phyloP scores from a whole-genome alignment of 2,888 invertebrate species.

The Sylvicola fuscatus region DNA sequence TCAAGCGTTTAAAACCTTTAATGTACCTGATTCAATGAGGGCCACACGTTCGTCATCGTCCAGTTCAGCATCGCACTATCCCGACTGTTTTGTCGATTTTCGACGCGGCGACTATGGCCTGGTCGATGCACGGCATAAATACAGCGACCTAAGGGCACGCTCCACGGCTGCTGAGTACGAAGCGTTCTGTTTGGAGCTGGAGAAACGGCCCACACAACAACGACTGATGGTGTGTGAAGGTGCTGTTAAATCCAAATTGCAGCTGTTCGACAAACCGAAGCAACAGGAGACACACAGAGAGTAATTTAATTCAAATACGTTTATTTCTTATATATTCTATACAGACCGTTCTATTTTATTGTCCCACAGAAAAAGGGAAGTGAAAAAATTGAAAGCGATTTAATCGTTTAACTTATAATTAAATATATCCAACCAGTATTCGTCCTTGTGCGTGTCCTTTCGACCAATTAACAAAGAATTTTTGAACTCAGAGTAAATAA shows the following conservation, averaged over 20 bases:
- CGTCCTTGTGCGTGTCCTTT: too few species aligned
- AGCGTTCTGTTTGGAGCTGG: constrained; percentile 23
- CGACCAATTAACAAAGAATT: too few species aligned
- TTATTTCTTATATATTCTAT: too few species aligned
- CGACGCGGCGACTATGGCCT: constrained; percentile 5
- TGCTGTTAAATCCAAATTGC: constrained; percentile 67
- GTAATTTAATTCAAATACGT: constrained; percentile 7
- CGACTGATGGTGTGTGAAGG: constrained; percentile 66
- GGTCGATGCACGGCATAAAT: constrained; percentile 7
- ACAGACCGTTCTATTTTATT: too few species aligned
- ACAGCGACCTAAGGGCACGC: constrained; percentile 10
- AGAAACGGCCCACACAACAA: constrained; percentile 31
- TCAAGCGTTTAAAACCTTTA: constrained; percentile 31
- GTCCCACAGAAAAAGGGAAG: too few species aligned
- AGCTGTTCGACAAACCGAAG: constrained; percentile 59
- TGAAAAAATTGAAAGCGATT: too few species aligned
- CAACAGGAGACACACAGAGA: constrained; percentile 8
- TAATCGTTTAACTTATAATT: too few species aligned
- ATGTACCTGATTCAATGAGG: constrained; percentile 19
- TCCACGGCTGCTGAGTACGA: constrained; percentile 16
- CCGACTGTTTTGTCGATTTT: constrained; percentile 7
- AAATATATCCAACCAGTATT: too few species aligned
- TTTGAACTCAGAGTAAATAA: too few species aligned
- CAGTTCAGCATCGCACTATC: constrained; percentile 1
- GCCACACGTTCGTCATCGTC: constrained; percentile 4